Evolutionary conservation across 2,797 vertebrate species (phyloP), one percentile per base, ranked within the genome.

Genomic region (Hephaestus fuliginosus): DNA sequence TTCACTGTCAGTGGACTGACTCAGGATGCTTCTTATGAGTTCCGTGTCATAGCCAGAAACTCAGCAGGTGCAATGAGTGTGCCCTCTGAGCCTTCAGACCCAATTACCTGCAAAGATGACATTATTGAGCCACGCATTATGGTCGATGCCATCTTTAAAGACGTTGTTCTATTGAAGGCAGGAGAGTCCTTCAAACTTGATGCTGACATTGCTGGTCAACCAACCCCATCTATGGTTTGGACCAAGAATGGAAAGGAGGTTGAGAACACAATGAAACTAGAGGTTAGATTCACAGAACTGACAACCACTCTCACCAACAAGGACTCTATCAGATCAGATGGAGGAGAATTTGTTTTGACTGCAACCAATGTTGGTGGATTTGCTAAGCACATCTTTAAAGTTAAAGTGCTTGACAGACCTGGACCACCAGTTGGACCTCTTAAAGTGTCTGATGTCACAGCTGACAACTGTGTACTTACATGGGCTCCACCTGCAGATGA

Each of bases 1-100:
- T 99, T 99, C 89, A 99, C 98, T 65, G 96, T 99, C 56, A 99
- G 98, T 74, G 98, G 98, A 78, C 93, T 99, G 77, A 98, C 97
- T 67, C 97, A 99, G 93, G 97, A 98, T 88, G 94, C 95, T 22
- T 95, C 96, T 33, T 99, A 99, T 90, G 97, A 98, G 92, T 99
- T 99, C 96, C 97, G 97, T 64, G 95, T 99, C 64, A 91, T 97
- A 83, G 98, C 98, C 78, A 97, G 97, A 94, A 99, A 99, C 83
- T 97, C 98, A 76, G 97, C 96, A 33, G 98, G 98, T 58, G 97
- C 98, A 80, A 85, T 99, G 25, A 99, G 98, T 81, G 91, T 96
- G 4, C 97, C 98, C 1, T 99, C 98, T 70, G 98, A 99, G 61
- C 94, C 95, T 39, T 98, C 98, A 43, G 97, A 99, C 89, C 96